Conservation (phyloP, 2,888 invertebrate species). For the Pteria penguin region DNA sequence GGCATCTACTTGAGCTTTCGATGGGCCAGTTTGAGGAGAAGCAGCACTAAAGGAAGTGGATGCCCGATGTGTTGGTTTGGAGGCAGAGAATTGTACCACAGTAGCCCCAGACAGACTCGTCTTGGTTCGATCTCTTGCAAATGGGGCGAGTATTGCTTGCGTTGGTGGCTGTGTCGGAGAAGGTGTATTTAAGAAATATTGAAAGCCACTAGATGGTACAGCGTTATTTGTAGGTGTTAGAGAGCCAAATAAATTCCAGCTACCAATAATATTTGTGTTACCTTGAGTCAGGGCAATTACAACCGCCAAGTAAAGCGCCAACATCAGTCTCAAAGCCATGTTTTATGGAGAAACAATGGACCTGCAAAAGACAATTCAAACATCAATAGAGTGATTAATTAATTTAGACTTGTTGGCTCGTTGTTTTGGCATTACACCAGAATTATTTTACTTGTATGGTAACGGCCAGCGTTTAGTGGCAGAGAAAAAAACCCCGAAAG, state of each 20-base stretch:
- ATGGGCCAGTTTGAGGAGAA: neutral
- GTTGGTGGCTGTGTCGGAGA: neutral
- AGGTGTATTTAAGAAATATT: neutral
- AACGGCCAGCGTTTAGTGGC: no score
- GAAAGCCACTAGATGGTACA: neutral
- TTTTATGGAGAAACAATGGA: neutral
- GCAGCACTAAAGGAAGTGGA: neutral
- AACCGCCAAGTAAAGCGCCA: neutral
- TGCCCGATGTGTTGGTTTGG: neutral
- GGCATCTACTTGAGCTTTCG: neutral
- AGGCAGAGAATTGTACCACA: neutral
- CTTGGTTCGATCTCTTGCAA: neutral
- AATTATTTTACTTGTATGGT: no score
- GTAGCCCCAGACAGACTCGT: neutral
- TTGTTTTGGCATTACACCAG: no score
- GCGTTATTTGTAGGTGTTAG: neutral
- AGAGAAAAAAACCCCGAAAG: no score
- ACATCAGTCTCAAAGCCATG: neutral
- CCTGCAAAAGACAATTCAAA: neutral
- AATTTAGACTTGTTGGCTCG: no score
- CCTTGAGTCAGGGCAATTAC: neutral
- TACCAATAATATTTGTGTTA: neutral
- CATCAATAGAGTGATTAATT: no score
- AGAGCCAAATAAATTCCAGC: neutral
- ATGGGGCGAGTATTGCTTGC: neutral